These are phyloP conservation scores for Eulithis testata DNA, from an alignment of 2,888 invertebrate species.

Conservation along the genomic window DNA sequence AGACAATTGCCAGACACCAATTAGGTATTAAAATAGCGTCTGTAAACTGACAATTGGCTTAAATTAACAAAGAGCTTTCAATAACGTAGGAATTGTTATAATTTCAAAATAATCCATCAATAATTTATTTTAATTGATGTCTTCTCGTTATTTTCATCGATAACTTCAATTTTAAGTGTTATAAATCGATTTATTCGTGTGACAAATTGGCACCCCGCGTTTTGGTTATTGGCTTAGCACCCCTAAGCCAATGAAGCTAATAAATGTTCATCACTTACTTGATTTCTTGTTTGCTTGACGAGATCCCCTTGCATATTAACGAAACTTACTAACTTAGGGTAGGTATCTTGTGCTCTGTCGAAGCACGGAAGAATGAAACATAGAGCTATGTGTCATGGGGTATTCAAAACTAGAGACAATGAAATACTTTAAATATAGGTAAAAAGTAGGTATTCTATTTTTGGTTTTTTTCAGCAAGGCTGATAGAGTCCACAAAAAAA, in stretches of 20 bases:
- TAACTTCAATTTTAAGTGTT: slow-evolving; percentile 41
- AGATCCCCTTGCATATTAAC: slow-evolving; percentile 28
- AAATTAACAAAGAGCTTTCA: slow-evolving; percentile 20
- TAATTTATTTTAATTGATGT: slow-evolving; percentile 21
- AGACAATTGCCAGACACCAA: slow-evolving; percentile 21
- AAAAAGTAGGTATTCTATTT: too few relatives aligned
- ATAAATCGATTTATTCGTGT: slow-evolving; percentile 50
- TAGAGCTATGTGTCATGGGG: too few relatives aligned
- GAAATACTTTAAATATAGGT: too few relatives aligned
- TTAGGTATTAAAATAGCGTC: slow-evolving; percentile 20
- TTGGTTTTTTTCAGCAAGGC: too few relatives aligned
- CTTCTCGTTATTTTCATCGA: slow-evolving; percentile 26
- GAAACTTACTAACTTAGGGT: background rate
- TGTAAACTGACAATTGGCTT: slow-evolving; percentile 28
- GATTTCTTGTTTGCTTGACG: slow-evolving; percentile 57
- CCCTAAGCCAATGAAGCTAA: slow-evolving; percentile 62
- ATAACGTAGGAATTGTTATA: background rate
- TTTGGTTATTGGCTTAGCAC: slow-evolving; percentile 46
- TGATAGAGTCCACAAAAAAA: too few relatives aligned
- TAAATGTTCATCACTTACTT: slow-evolving; percentile 71
- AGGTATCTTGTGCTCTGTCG: background rate
- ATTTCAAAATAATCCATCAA: slow-evolving; percentile 13
- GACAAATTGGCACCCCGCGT: slow-evolving; percentile 53
- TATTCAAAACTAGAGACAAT: too few relatives aligned
- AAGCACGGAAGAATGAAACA: background rate